Evolutionary conservation across 2,113 vertebrate genomes (phyloP), one percentile per base, ranked within the genome.

Genomic region (Triplophysa dalaica): DNA sequence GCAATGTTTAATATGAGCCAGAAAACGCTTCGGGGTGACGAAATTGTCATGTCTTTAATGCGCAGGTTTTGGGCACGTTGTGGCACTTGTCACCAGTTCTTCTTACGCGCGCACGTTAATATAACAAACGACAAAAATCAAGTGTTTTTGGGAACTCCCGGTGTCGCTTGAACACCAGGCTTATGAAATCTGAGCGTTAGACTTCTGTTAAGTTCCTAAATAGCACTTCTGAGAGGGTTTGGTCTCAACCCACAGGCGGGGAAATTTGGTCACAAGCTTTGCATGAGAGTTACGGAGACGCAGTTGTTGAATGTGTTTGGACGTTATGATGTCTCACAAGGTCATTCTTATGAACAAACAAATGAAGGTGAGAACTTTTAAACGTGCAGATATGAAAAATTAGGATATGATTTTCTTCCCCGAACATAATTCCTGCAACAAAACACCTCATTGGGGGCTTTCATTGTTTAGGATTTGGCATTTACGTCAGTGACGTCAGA

Each of bases 161-260:
- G 26, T 33, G 2, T 8, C 48, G 41, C 45, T 52, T 64, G 14
- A 60, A 67, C 41, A 38, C 26, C 43, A 14, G 48, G 73, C 83
- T 66, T 52, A 58, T 73, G 88, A 85, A 84, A 86, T 91, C 84
- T 89, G 90, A 91, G 19, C 81, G 77, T 87, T 85, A 81, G 88
- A 87, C 75, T 84, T 84, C 75, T 65, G 78, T 75, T 79, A 38
- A 84, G 83, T 80, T 91, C 87, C 91, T 92, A 92, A 92, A 92
- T 93, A 91, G 90, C 33, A 38, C 81, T 84, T 85, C 87, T 78
- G 67, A 79, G 80, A 67, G 41, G 56, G 38, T 88, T 88, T 91
- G 89, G 92, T 82, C 86, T 87, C 84, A 66, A 66, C 10, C 75
- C 62, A 10, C 87, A 87, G 87, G 89, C 81, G 90, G 87, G 78